Conservation (phyloP, 2,888 invertebrate species). For the Brenthis ino region DNA sequence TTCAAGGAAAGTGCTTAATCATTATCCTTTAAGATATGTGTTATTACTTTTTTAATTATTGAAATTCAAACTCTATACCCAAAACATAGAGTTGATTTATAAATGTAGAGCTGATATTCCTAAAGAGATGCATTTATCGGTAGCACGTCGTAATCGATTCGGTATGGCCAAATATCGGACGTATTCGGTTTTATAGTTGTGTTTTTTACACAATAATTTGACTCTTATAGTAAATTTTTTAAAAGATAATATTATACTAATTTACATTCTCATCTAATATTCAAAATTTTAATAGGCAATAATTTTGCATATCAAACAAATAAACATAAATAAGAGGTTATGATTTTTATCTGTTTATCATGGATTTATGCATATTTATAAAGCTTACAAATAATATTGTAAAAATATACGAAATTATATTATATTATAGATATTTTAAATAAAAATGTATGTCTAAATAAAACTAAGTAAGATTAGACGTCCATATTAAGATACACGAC, state of each 20-base stretch:
- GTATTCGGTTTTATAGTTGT: slow-evolving; percentile 31
- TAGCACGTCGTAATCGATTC: slow-evolving; percentile 68
- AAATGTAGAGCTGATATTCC: slow-evolving; percentile 8
- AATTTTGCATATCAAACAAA: not conserved
- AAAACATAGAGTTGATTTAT: slow-evolving; percentile 14
- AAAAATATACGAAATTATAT: no score
- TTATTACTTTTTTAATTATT: slow-evolving; percentile 42
- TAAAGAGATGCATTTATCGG: slow-evolving; percentile 47
- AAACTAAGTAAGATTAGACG: not conserved
- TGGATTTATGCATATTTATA: no score
- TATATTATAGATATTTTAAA: no score
- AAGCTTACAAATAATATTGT: no score
- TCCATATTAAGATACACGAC: not conserved
- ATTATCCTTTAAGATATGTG: slow-evolving; percentile 50
- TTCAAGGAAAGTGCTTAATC: slow-evolving; percentile 46
- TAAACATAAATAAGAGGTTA: no score
- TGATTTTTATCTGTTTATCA: no score
- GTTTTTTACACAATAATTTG: slow-evolving; percentile 32
- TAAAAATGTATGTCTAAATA: no score
- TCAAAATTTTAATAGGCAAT: not conserved
- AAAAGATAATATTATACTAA: slow-evolving; percentile 13
- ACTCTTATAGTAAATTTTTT: slow-evolving; percentile 24
- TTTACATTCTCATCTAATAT: not conserved
- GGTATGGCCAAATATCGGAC: slow-evolving; percentile 46
- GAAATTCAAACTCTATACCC: slow-evolving; percentile 15